A percentile compares a stretch with the other conserved stretches of the same genome.
Evolutionary conservation across 2,888 invertebrate species (phyloP).

Genomic region (Tuberolachnus salignus): DNA sequence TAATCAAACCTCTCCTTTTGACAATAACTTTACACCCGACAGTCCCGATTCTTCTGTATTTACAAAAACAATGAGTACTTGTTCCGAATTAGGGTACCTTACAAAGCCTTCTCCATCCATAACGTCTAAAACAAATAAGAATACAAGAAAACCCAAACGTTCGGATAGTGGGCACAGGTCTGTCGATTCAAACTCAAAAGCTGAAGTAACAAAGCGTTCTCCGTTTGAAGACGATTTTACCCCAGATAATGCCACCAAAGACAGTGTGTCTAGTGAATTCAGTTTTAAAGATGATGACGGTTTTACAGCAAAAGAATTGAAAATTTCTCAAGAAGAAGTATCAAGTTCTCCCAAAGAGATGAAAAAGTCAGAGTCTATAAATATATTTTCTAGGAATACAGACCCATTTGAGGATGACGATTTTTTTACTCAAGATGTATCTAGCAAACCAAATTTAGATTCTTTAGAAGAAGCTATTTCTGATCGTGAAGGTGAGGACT

Average conservation of each 20-base stretch:
- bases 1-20: constrained; percentile 66
- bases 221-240: constrained; percentile 78
- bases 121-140: constrained; percentile 38
- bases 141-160: constrained; percentile 41
- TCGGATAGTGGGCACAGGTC: constrained; percentile 51
- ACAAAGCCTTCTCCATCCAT: constrained; percentile 52
- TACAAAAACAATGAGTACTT: constrained; percentile 60
- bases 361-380: constrained; percentile 85
- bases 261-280: constrained; percentile 47
- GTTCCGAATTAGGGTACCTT: constrained; percentile 58
- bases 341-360: constrained; percentile 54
- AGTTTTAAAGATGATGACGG: constrained; percentile 59
- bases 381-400: constrained; percentile 83
- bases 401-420: constrained; percentile 91
- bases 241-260: constrained; percentile 61
- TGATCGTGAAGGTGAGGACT: constrained; percentile 18
- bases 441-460: constrained; percentile 34
- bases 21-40: constrained; percentile 68
- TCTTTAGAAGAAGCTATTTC: constrained; percentile 34
- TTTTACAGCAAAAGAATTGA: constrained; percentile 51
- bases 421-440: constrained; percentile 66
- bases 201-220: constrained; percentile 62
- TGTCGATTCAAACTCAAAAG: constrained; percentile 38
- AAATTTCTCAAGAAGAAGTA: constrained; percentile 48
- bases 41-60: constrained; percentile 62